These are phyloP conservation scores for Sclerodermus sp. DNA, from an alignment of 2,888 invertebrate species.

Conservation along the genomic window DNA sequence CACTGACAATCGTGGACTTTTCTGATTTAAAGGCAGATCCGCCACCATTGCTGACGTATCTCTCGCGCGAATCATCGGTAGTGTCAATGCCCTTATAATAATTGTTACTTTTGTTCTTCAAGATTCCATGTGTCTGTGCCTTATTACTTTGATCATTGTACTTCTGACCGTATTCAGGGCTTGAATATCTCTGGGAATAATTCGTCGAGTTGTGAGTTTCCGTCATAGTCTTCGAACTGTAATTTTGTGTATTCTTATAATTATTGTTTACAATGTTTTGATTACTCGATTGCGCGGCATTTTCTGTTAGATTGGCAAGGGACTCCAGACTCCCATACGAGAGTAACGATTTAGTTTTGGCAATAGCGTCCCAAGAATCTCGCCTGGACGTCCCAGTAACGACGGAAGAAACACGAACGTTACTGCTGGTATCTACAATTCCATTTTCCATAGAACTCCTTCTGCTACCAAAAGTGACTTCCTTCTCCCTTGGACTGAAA, in stretches of 20 bases:
- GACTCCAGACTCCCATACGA: constrained; percentile 73
- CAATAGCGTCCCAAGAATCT: constrained; percentile 82
- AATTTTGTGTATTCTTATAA: constrained; percentile 38
- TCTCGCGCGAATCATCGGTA: constrained; percentile 41
- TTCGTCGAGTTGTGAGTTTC: constrained; percentile 42
- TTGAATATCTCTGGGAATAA: constrained; percentile 36
- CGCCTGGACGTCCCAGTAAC: constrained; percentile 64
- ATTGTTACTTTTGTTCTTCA: constrained; percentile 51
- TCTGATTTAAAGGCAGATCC: constrained; percentile 21
- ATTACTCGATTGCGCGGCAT: constrained; percentile 60
- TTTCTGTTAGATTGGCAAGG: constrained; percentile 66
- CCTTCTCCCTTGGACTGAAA: constrained; percentile 47
- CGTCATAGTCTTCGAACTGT: constrained; percentile 37
- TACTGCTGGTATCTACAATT: constrained; percentile 53
- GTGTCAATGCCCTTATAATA: constrained; percentile 43
- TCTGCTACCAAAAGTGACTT: constrained; percentile 24
- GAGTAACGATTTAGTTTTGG: constrained; percentile 76
- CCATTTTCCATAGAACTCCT: constrained; percentile 42
- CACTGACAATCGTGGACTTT: constrained; percentile 56
- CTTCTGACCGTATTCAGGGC: constrained; percentile 38
- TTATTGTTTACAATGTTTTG: constrained; percentile 25
- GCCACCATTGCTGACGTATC: constrained; percentile 33
- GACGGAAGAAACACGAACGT: constrained; percentile 63
- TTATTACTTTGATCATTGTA: constrained; percentile 35
- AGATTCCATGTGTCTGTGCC: constrained; percentile 45